Evolutionary conservation across 2,113 vertebrate species (phyloP).

Genomic region (Rhegmatorhina hoffmannsi): DNA sequence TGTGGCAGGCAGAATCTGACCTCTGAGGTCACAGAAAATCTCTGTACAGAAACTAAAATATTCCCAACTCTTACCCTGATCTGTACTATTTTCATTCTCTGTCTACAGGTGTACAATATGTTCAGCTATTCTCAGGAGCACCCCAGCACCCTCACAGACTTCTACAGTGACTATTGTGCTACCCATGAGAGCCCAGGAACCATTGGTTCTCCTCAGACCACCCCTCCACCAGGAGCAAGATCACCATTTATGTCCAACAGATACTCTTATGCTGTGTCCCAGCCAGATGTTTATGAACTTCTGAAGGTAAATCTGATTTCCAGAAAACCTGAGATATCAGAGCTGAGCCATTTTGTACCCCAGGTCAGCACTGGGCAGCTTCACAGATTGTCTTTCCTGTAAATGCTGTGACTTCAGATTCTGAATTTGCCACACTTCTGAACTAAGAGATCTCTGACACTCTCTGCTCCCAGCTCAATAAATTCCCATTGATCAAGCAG

Average conservation of each 20-base stretch:
- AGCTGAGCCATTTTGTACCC: neutral
- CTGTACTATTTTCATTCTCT: neutral
- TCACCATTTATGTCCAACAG: neutral
- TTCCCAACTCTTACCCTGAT: neutral
- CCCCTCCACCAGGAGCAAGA: neutral
- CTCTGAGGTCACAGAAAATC: neutral
- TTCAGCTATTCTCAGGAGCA: slow-evolving; percentile 43
- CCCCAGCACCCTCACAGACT: slow-evolving; percentile 20
- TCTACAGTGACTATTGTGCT: slow-evolving; percentile 51
- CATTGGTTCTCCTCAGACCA: neutral
- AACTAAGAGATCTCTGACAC: neutral
- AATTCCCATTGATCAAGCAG: neutral
- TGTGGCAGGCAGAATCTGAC: neutral
- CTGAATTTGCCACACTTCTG: neutral
- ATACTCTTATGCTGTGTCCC: slow-evolving; percentile 39
- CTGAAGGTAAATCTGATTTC: slow-evolving; percentile 38
- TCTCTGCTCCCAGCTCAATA: neutral
- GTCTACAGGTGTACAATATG: slow-evolving; percentile 32
- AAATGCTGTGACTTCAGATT: neutral
- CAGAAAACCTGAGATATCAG: neutral
- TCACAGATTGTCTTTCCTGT: neutral
- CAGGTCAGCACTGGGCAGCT: neutral
- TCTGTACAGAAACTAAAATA: neutral
- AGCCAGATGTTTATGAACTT: slow-evolving; percentile 43
- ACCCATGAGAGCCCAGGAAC: neutral